Evolutionary conservation across 2,113 vertebrate species (phyloP).

Genomic region (Gobiocypris rarus): DNA sequence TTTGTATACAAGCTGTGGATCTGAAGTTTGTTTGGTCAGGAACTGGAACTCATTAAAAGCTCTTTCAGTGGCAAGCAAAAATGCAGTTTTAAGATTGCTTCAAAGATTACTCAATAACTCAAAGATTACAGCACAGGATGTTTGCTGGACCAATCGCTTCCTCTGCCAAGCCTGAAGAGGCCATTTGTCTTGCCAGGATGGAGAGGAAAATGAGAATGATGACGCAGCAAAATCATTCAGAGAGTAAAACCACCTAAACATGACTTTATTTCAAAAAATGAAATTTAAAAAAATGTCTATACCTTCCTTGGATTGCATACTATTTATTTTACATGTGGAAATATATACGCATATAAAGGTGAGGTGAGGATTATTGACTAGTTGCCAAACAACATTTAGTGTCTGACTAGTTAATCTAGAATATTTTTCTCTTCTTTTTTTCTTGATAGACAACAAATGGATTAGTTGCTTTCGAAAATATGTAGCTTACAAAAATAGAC

Average conservation of each 20-base stretch:
- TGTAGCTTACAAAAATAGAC: neutral
- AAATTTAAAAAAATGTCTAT: too few relatives aligned
- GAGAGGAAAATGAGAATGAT: neutral
- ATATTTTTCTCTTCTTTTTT: neutral
- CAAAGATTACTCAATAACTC: neutral
- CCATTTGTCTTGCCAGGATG: conserved; percentile 1
- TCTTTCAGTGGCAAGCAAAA: conserved; percentile 28
- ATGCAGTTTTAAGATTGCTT: conserved; percentile 9
- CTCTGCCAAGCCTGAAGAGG: conserved; percentile 45
- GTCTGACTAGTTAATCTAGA: neutral
- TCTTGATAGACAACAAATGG: neutral
- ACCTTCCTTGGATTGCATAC: too few relatives aligned
- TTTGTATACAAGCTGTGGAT: neutral
- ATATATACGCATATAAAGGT: neutral
- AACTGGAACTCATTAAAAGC: conserved; percentile 36
- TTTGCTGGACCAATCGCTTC: conserved; percentile 10
- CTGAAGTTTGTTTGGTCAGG: conserved; percentile 19
- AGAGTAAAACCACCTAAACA: neutral
- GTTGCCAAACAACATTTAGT: neutral
- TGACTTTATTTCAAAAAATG: too few relatives aligned
- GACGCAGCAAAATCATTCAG: neutral
- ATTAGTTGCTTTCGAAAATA: neutral
- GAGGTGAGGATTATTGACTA: too few relatives aligned
- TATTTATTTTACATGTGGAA: neutral
- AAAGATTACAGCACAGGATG: conserved; percentile 26